phyloP scores from a whole-genome alignment of 2,888 invertebrate genomes.

The Acronicta aceris region DNA sequence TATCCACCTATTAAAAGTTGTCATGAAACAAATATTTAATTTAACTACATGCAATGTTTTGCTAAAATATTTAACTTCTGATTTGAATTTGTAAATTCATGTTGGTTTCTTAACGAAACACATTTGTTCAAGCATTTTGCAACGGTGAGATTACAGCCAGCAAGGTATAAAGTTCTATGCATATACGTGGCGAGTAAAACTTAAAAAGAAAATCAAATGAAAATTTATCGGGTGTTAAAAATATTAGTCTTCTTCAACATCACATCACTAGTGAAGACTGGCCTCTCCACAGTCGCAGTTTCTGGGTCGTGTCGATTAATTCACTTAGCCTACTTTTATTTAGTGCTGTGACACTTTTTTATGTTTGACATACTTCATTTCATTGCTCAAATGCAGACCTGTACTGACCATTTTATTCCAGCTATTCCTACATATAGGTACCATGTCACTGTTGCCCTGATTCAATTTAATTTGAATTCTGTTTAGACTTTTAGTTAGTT shows the following conservation, averaged over 20 bases:
- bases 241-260: constrained; percentile 51
- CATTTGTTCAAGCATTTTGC: constrained; percentile 19
- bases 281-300: constrained; percentile 68
- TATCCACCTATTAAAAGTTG: constrained; percentile 59
- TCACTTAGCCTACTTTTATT: constrained; percentile 87
- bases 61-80: constrained; percentile 15
- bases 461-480: constrained; percentile 27
- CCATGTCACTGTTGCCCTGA: constrained; percentile 21
- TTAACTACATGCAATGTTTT: constrained; percentile 31
- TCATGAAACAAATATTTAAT: constrained; percentile 43
- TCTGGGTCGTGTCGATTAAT: constrained; percentile 87
- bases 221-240: constrained; percentile 41
- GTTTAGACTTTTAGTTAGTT: constrained; percentile 10
- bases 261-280: constrained; percentile 57
- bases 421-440: constrained; percentile 29
- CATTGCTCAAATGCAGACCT: constrained; percentile 71
- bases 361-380: constrained; percentile 83
- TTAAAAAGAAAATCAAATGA: constrained; percentile 15
- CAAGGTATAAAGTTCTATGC: neutral
- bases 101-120: constrained; percentile 23
- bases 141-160: constrained; percentile 21
- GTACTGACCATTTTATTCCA: constrained; percentile 65
- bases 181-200: constrained; percentile 2
- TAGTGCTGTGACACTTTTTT: constrained; percentile 83
- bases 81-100: constrained; percentile 17